These are phyloP conservation scores for Phalacrocorax pelagicus DNA, from an alignment of 2,113 vertebrate genomes.

Conservation along the genomic window DNA sequence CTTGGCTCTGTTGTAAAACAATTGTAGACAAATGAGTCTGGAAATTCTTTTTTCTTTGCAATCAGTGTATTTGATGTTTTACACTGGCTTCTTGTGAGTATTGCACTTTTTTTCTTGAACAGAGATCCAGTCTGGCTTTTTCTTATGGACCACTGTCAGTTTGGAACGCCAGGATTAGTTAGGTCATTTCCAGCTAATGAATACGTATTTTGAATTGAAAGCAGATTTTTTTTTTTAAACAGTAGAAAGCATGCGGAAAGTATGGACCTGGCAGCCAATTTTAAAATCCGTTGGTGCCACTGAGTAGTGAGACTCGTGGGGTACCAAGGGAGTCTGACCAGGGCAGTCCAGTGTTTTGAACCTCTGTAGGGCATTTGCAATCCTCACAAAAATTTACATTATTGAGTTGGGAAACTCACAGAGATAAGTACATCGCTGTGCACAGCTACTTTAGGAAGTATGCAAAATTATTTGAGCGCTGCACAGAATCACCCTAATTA, in stretches of 20 bases:
- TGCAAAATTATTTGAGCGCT: not conserved
- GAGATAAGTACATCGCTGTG: not conserved
- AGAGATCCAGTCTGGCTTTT: not conserved
- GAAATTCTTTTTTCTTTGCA: not conserved
- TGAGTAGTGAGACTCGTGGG: not conserved
- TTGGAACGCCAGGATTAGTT: not conserved
- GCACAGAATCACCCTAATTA: conserved; percentile 33
- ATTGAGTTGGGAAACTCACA: not conserved
- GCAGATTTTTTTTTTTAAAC: not conserved
- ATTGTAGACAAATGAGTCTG: not conserved
- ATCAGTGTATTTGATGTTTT: not conserved
- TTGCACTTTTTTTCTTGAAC: not conserved
- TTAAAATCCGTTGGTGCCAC: not conserved
- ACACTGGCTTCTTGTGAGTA: not conserved
- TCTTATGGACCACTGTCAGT: not conserved
- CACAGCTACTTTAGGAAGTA: not conserved
- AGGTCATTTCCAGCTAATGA: not conserved
- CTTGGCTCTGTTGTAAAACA: not conserved
- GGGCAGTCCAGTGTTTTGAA: not conserved
- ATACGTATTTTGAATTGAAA: not conserved
- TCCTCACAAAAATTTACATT: not conserved
- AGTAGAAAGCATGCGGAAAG: not conserved
- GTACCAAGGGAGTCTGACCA: not conserved
- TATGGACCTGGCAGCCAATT: not conserved
- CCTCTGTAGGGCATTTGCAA: not conserved